Evolutionary conservation across 2,888 invertebrate genomes (phyloP).

Genomic region (Ophion obscuratus): DNA sequence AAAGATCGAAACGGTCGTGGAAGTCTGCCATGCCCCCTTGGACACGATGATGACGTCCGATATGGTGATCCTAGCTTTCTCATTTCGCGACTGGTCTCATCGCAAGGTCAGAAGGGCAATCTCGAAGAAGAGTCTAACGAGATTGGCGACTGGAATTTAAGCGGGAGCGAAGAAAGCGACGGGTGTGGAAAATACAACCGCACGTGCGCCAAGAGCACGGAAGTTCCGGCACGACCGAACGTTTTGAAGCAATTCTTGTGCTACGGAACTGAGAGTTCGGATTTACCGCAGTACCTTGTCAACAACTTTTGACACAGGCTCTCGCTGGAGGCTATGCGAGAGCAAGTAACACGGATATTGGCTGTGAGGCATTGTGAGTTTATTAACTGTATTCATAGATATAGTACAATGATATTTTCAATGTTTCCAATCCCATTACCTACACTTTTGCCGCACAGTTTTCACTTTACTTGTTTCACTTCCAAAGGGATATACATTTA

Average conservation of each 20-base stretch:
- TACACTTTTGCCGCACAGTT: too few relatives aligned
- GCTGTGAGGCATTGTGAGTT: conserved; percentile 70
- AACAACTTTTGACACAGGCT: conserved; percentile 69
- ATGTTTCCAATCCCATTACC: background rate
- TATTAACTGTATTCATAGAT: conserved; percentile 34
- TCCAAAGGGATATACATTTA: too few relatives aligned
- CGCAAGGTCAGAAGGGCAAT: conserved; percentile 70
- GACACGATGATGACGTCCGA: conserved; percentile 80
- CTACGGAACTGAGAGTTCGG: conserved; percentile 77
- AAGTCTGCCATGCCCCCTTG: conserved; percentile 83
- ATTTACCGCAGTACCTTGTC: conserved; percentile 74
- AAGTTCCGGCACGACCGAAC: conserved; percentile 60
- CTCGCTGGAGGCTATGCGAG: conserved; percentile 75
- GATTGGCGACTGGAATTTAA: conserved; percentile 9
- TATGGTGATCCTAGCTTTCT: conserved; percentile 85
- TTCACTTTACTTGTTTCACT: too few relatives aligned
- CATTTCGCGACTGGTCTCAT: conserved; percentile 84
- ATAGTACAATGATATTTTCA: background rate
- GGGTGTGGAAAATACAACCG: conserved; percentile 59
- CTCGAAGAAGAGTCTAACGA: conserved; percentile 18
- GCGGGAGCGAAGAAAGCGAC: conserved; percentile 18
- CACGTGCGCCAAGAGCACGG: conserved; percentile 58
- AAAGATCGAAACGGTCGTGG: conserved; percentile 64
- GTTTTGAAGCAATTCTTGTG: conserved; percentile 79
- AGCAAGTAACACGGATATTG: conserved; percentile 80